Percentiles rank a stretch among this genome's conserved stretches.
Evolutionary conservation across 2,113 vertebrate species (phyloP).

Genomic region (Anthoscopus minutus): DNA sequence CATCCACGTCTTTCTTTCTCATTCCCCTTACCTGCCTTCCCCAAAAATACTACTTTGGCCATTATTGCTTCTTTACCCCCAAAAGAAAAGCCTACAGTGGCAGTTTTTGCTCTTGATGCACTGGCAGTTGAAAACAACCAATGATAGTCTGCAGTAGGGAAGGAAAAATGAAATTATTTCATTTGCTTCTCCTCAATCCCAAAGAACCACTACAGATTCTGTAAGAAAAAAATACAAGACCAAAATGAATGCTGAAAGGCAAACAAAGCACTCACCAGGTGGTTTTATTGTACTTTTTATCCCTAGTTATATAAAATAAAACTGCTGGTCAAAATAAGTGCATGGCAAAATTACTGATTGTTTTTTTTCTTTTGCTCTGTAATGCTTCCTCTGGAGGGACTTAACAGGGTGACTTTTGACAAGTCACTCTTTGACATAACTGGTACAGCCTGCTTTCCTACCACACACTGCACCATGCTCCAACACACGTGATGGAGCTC

Average conservation of each 20-base stretch:
- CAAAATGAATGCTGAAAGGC: background rate
- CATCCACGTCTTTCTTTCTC: background rate
- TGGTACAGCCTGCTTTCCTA: background rate
- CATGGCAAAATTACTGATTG: background rate
- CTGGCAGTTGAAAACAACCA: background rate
- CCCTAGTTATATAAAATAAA: background rate
- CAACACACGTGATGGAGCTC: fast-evolving
- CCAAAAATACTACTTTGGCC: background rate
- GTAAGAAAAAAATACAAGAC: background rate
- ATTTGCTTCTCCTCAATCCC: background rate
- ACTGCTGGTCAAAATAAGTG: background rate
- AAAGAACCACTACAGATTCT: background rate
- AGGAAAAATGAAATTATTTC: background rate
- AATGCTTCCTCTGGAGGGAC: background rate
- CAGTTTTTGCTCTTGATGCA: background rate
- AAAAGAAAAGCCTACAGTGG: background rate
- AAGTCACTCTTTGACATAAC: background rate
- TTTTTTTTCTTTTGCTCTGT: background rate
- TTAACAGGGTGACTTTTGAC: background rate
- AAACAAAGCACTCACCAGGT: background rate
- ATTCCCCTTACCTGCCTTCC: fast-evolving
- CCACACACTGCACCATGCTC: background rate
- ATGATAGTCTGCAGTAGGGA: background rate
- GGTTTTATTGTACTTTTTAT: background rate
- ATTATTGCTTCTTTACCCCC: background rate